A percentile compares a stretch with the other conserved stretches of the same genome.
These are phyloP conservation scores for Artemisiospiza belli DNA, from an alignment of 2,113 vertebrate genomes.

Conservation along the genomic window DNA sequence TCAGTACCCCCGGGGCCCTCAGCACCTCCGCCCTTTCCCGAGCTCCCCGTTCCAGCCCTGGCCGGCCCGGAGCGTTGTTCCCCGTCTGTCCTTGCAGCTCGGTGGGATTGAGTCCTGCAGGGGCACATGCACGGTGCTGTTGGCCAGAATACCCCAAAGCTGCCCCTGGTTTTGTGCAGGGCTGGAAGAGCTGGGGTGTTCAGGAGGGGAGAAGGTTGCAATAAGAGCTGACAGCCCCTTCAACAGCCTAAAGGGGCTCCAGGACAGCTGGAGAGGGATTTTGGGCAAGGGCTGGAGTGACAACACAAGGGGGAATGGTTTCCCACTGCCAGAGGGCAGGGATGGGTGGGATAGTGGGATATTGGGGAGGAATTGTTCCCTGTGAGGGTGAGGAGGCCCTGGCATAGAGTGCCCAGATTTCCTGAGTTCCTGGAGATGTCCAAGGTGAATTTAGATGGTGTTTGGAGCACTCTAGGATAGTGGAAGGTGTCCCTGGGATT, in stretches of 20 bases:
- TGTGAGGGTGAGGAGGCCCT: neutral
- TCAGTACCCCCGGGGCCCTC: no score
- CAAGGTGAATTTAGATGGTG: neutral
- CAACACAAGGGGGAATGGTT: neutral
- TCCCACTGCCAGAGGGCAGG: neutral
- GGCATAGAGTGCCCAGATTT: neutral
- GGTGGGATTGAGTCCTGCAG: no score
- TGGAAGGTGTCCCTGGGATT: neutral
- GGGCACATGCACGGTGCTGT: neutral
- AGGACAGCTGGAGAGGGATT: neutral
- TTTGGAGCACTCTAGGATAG: accelerated
- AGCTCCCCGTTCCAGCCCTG: no score
- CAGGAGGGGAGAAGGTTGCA: no score
- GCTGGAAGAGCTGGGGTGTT: neutral
- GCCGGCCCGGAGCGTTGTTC: accelerated
- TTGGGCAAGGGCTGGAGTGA: neutral
- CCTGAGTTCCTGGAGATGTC: neutral
- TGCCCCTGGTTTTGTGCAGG: neutral
- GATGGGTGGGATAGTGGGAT: accelerated
- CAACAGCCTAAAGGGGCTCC: accelerated
- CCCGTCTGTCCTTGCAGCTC: accelerated
- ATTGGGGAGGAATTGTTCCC: neutral
- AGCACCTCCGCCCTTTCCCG: accelerated
- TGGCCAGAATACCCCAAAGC: accelerated
- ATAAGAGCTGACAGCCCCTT: no score